Conservation (phyloP, 2,113 vertebrate genomes). For the Podarcis cretensis region DNA sequence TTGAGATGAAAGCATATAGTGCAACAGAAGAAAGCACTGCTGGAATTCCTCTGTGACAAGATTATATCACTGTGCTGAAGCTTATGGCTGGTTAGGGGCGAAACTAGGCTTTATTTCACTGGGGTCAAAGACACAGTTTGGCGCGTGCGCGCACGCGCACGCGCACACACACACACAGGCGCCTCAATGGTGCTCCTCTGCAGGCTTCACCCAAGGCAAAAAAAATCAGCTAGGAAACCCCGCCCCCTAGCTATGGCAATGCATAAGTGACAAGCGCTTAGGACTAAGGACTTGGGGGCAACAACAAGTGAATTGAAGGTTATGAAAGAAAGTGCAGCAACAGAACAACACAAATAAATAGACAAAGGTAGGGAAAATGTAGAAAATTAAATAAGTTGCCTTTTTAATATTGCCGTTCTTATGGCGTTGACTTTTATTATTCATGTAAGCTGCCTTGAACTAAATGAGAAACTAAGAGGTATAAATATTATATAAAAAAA, state of each 20-base stretch:
- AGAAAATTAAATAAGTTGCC: background rate
- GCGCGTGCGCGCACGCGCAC: accelerated
- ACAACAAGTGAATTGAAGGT: background rate
- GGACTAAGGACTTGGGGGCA: background rate
- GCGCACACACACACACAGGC: too few relatives aligned
- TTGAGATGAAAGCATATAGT: background rate
- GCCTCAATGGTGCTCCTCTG: too few relatives aligned
- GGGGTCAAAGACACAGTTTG: too few relatives aligned
- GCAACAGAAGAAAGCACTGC: background rate
- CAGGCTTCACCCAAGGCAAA: too few relatives aligned
- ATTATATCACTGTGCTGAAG: background rate
- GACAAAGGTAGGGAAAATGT: background rate
- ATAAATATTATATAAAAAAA: background rate
- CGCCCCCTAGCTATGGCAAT: too few relatives aligned
- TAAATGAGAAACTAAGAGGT: background rate
- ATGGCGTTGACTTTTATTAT: background rate
- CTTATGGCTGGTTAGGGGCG: background rate
- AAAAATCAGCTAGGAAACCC: too few relatives aligned
- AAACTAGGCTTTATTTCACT: too few relatives aligned
- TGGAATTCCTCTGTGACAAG: background rate
- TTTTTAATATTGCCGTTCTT: background rate
- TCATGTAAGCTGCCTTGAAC: background rate
- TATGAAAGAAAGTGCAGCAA: background rate
- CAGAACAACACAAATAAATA: background rate
- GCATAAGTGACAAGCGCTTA: too few relatives aligned